phyloP scores from a whole-genome alignment of 2,888 invertebrate species.

The Schizotus pectinicornis region DNA sequence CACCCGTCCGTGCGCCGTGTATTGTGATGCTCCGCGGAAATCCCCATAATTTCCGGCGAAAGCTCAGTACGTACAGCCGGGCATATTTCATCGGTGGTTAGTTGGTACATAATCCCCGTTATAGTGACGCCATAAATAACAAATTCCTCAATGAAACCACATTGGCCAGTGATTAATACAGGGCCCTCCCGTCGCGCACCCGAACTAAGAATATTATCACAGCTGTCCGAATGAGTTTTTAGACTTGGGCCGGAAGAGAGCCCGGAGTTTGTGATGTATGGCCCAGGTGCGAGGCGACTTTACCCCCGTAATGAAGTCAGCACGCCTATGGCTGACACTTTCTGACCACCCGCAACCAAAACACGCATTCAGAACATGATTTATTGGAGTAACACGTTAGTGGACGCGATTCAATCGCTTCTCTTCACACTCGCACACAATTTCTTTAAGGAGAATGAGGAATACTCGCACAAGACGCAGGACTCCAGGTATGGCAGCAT shows the following conservation, averaged over 20 bases:
- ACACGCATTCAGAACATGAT: constrained; percentile 51
- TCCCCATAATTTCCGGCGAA: too few relatives aligned
- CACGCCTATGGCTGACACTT: constrained; percentile 49
- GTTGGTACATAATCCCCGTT: constrained; percentile 9
- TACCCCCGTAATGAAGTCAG: constrained; percentile 51
- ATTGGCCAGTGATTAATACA: constrained; percentile 26
- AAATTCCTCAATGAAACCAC: constrained; percentile 28
- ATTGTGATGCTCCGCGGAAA: too few relatives aligned
- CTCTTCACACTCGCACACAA: constrained; percentile 36
- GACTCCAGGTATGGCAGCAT: neutral
- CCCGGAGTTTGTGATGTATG: constrained; percentile 44
- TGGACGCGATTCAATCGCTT: constrained; percentile 41
- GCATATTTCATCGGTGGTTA: constrained; percentile 13
- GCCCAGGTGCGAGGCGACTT: constrained; percentile 48
- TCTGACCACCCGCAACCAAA: constrained; percentile 54
- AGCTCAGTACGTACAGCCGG: neutral
- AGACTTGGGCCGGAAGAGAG: constrained; percentile 38
- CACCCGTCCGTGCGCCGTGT: too few relatives aligned
- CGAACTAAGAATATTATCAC: constrained; percentile 37
- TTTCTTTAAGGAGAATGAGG: constrained; percentile 19
- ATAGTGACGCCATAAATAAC: constrained; percentile 17
- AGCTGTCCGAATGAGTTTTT: constrained; percentile 31
- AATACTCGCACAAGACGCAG: constrained; percentile 2
- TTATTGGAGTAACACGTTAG: constrained; percentile 48
- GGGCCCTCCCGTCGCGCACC: constrained; percentile 28